Evolutionary conservation across 2,888 invertebrate genomes (phyloP).

Genomic region (Iphiclides podalirius): DNA sequence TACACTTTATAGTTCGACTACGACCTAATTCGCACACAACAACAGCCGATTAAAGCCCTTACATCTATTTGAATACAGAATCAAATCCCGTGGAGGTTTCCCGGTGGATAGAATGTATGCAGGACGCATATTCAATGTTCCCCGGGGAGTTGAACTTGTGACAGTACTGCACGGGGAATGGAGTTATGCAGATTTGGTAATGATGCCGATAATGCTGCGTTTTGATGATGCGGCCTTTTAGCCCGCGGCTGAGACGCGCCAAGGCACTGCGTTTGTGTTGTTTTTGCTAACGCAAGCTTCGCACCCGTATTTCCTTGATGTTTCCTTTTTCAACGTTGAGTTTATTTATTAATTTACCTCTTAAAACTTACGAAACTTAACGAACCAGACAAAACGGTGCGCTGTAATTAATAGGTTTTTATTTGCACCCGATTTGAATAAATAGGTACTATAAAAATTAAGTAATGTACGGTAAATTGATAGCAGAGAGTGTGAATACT

Average conservation of each 20-base stretch:
- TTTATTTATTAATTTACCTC: no score
- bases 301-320: background rate
- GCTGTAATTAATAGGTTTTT: no score
- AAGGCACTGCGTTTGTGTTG: background rate
- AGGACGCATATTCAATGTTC: slow-evolving; percentile 34
- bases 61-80: background rate
- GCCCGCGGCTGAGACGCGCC: slow-evolving; percentile 24
- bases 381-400: no score
- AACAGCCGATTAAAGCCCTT: slow-evolving; percentile 25
- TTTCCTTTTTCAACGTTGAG: no score
- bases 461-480: no score
- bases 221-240: slow-evolving; percentile 46
- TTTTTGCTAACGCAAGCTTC: slow-evolving; percentile 11
- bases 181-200: slow-evolving; percentile 71
- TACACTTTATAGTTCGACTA: slow-evolving; percentile 29
- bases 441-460: no score
- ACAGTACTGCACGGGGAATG: slow-evolving; percentile 58
- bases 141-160: slow-evolving; percentile 53
- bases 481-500: no score
- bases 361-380: no score
- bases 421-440: no score
- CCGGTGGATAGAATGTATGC: slow-evolving; percentile 25
- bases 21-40: slow-evolving; percentile 17
- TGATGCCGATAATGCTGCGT: slow-evolving; percentile 50
- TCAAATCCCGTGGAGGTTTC: no score